Conservation (phyloP, 2,888 invertebrate genomes). For the Nymphalis polychloros region DNA sequence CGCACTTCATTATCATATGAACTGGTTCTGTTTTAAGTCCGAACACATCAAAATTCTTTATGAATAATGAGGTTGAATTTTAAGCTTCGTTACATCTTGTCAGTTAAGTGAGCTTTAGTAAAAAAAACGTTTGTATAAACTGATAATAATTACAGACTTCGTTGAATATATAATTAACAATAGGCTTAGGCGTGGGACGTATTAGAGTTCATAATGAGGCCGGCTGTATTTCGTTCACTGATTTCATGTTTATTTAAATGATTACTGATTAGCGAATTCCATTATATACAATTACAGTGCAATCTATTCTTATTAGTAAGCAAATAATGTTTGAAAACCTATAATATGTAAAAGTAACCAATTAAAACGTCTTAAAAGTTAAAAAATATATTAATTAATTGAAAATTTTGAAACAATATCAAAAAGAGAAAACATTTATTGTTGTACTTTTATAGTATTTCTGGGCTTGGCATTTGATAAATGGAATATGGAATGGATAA, state of each 20-base stretch:
- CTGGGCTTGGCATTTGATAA: no score
- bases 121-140: slow-evolving; percentile 51
- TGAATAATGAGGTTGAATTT: slow-evolving; percentile 73
- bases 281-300: no score
- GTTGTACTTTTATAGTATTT: no score
- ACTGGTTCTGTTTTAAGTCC: slow-evolving; percentile 63
- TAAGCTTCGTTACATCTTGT: slow-evolving; percentile 73
- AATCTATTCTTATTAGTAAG: no score
- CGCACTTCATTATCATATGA: slow-evolving; percentile 65
- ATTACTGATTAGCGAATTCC: neutral
- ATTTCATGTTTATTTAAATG: slow-evolving; percentile 13
- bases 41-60: slow-evolving; percentile 67
- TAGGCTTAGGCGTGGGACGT: slow-evolving; percentile 39
- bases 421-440: no score
- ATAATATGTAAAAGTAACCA: no score
- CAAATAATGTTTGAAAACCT: no score
- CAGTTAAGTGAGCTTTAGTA: slow-evolving; percentile 58
- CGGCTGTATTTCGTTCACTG: slow-evolving; percentile 17
- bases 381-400: no score
- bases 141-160: slow-evolving; percentile 51
- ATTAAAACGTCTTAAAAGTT: no score
- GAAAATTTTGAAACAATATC: no score
- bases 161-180: slow-evolving; percentile 51
- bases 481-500: no score
- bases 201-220: slow-evolving; percentile 18